Evolutionary conservation across 2,888 invertebrate genomes (phyloP), one percentile per base, ranked within the genome.

Genomic region (Actias luna): DNA sequence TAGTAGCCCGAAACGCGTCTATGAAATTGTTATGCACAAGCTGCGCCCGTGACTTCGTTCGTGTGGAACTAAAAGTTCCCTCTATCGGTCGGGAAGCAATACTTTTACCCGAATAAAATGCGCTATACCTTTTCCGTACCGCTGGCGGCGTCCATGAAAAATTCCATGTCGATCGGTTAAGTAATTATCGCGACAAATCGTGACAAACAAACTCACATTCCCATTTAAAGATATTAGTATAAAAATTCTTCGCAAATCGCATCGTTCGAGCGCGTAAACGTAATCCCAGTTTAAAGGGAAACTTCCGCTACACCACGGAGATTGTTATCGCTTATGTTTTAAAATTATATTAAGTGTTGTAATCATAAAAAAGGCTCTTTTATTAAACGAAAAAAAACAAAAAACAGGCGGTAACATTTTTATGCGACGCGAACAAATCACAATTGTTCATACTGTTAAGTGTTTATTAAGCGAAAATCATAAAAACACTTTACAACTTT

Each of bases 341-440:
- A 55, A 55, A 55, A 55, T 55, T 27, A n/a, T 29, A 14, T 55
- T 55, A 55, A 55, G 7, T 29, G 55, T 55, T 29, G n/a, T n/a
- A n/a, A n/a, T 55, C 16, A 55, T 55, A 55, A 55, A 55, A 55
- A 55, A 1, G 8, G 46, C 16, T 50, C n/a, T 29, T 42, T 42
- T 42, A n/a, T n/a, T n/a, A n/a, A n/a, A n/a, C n/a, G n/a, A n/a
- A n/a, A n/a, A n/a, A n/a, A n/a, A n/a, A n/a, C n/a, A n/a, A n/a
- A n/a, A n/a, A 29, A n/a, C 3, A 7, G 29, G 29, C 12, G 27
- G 29, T n/a, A 29, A 55, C n/a, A 16, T 16, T 55, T 55, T 55
- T 29, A 55, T 55, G 55, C n/a, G 27, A 55, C n/a, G 29, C n/a
- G n/a, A 29, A 55, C 55, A 55, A 55, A 55, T 55, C 27, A 55